Evolutionary conservation across 2,797 vertebrate genomes (phyloP).

Genomic region (Melanotaenia nigrans): DNA sequence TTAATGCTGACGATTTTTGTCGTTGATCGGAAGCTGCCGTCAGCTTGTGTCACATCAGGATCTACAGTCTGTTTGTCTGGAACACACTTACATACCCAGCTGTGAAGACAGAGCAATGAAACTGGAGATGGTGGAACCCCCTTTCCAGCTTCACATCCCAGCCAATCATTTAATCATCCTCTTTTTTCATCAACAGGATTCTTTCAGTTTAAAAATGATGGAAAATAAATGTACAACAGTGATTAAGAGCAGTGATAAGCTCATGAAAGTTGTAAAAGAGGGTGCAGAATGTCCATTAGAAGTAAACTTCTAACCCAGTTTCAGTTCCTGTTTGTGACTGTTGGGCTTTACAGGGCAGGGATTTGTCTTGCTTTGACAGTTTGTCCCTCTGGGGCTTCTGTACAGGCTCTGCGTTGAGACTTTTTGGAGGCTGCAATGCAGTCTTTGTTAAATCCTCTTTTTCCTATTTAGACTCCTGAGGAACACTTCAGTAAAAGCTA

Average conservation of each 20-base stretch:
- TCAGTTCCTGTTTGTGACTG: conserved; percentile 7
- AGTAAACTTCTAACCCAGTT: conserved; percentile 26
- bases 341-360: not conserved
- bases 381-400: conserved; percentile 32
- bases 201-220: too few species aligned
- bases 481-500: conserved; percentile 10
- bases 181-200: not conserved
- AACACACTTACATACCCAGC: not conserved
- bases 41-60: conserved; percentile 18
- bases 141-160: too few species aligned
- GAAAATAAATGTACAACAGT: too few species aligned
- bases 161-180: not conserved
- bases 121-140: not conserved
- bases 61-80: conserved; percentile 5
- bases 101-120: not conserved
- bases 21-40: conserved; percentile 31
- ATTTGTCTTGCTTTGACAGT: not conserved
- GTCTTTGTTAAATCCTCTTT: conserved; percentile 10
- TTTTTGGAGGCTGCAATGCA: conserved; percentile 12
- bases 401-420: not conserved
- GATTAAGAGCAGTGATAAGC: not conserved
- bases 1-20: conserved; percentile 43
- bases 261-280: not conserved
- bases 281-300: not conserved
- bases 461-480: conserved; percentile 34